A percentile compares a stretch with the other conserved stretches of the same genome.
phyloP scores from a whole-genome alignment of 2,888 invertebrate species.

The Coremacera marginata region DNA sequence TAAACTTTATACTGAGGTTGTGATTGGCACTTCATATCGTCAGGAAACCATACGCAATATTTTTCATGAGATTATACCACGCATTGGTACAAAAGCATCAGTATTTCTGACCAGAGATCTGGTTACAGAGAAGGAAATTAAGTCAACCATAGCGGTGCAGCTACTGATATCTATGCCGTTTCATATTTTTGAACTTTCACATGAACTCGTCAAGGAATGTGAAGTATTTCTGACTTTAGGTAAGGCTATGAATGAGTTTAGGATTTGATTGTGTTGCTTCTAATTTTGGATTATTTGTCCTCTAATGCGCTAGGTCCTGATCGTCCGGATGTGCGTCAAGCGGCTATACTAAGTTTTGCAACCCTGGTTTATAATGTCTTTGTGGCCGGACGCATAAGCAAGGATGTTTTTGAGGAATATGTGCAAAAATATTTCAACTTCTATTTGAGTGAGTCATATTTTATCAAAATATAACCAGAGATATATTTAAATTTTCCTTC shows the following conservation, averaged over 20 bases:
- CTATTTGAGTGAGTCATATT: constrained; percentile 74
- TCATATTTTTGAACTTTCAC: constrained; percentile 75
- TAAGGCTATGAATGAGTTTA: constrained; percentile 34
- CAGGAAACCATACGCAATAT: constrained; percentile 81
- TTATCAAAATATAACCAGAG: background rate
- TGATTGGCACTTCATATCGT: constrained; percentile 79
- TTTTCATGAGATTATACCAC: constrained; percentile 79
- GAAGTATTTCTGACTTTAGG: constrained; percentile 71
- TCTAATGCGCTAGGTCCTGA: constrained; percentile 59
- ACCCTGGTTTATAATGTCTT: constrained; percentile 77
- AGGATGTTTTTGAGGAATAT: constrained; percentile 78
- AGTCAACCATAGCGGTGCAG: constrained; percentile 76
- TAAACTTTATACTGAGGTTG: constrained; percentile 72
- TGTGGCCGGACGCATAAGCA: constrained; percentile 70
- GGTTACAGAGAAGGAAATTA: constrained; percentile 74
- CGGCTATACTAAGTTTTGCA: constrained; percentile 79
- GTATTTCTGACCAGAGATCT: constrained; percentile 77
- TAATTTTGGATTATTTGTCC: background rate
- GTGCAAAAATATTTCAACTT: constrained; percentile 79
- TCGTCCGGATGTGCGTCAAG: constrained; percentile 74
- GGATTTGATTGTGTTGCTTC: background rate
- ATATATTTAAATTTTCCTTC: background rate
- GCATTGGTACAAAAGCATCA: constrained; percentile 77
- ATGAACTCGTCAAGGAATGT: constrained; percentile 72
- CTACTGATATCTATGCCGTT: constrained; percentile 79